phyloP scores from a whole-genome alignment of 2,888 invertebrate genomes.

The Argyra leucocephala region DNA sequence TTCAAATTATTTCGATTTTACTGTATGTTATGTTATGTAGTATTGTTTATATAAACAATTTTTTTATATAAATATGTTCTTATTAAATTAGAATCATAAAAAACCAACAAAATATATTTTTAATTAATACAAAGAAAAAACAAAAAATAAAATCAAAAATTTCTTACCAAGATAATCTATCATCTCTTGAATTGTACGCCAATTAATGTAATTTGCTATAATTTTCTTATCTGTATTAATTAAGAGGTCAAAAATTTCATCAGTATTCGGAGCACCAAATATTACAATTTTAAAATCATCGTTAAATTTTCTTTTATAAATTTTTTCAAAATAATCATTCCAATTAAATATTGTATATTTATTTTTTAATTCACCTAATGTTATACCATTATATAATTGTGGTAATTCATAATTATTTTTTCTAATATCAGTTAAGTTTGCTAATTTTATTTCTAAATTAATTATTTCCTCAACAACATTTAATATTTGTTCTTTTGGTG shows the following conservation, averaged over 20 bases:
- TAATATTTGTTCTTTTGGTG: conserved; percentile 21
- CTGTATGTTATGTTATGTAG: too few species aligned
- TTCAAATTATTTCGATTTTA: too few species aligned
- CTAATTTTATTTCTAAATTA: conserved; percentile 26
- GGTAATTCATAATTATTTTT: conserved; percentile 18
- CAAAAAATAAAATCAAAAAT: too few species aligned
- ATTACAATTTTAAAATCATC: conserved; percentile 20
- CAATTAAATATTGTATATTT: conserved; percentile 22
- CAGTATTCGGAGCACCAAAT: conserved; percentile 17
- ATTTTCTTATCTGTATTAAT: conserved; percentile 18
- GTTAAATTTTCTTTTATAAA: conserved; percentile 18
- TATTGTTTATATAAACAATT: too few species aligned
- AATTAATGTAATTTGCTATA: conserved; percentile 25
- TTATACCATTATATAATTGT: conserved; percentile 20
- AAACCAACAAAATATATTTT: too few species aligned
- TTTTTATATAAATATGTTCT: too few species aligned
- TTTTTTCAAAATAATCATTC: conserved; percentile 22
- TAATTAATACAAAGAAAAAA: too few species aligned
- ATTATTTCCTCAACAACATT: conserved; percentile 24
- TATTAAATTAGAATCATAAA: too few species aligned
- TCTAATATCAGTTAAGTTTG: conserved; percentile 23
- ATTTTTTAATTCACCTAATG: conserved; percentile 18
- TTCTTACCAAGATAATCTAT: conserved; percentile 13
- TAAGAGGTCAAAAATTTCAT: conserved; percentile 19
- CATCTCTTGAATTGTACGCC: conserved; percentile 22